Percentiles rank a stretch among this genome's conserved stretches.
phyloP scores from a whole-genome alignment of 2,888 invertebrate genomes.

The Meiosimyza platycephala region DNA sequence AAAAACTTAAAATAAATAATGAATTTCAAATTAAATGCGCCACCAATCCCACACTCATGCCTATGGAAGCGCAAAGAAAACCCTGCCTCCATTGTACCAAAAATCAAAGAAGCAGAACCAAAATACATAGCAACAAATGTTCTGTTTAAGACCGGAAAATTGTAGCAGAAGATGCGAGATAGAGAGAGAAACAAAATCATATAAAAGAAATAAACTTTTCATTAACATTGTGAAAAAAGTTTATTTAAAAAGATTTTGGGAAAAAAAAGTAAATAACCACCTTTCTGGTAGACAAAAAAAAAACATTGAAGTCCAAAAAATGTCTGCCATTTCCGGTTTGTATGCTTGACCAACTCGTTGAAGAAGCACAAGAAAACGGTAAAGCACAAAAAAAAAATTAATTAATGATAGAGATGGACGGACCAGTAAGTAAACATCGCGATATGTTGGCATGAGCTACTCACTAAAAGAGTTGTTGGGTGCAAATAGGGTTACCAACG shows the following conservation, averaged over 20 bases:
- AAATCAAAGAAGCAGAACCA: slow-evolving; percentile 49
- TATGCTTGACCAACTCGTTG: slow-evolving; percentile 31
- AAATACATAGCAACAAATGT: slow-evolving; percentile 30
- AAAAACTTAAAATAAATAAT: not conserved
- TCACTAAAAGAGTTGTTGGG: too few species aligned
- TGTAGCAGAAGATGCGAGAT: not conserved
- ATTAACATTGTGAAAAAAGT: slow-evolving; percentile 11
- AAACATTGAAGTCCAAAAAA: slow-evolving; percentile 28
- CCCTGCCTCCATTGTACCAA: slow-evolving; percentile 47
- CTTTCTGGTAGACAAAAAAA: too few species aligned
- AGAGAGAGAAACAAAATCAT: not conserved
- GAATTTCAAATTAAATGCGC: not conserved
- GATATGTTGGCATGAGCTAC: too few species aligned
- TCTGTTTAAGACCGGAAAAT: slow-evolving; percentile 34
- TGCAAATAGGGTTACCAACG: too few species aligned
- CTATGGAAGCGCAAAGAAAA: slow-evolving; percentile 58
- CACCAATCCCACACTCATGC: slow-evolving; percentile 40
- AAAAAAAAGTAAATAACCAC: slow-evolving; percentile 31
- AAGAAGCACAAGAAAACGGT: slow-evolving; percentile 20
- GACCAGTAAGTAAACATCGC: not conserved
- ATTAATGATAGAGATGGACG: slow-evolving; percentile 19
- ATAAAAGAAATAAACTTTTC: slow-evolving; percentile 3
- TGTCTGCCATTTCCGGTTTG: slow-evolving; percentile 42
- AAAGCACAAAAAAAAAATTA: slow-evolving; percentile 23
- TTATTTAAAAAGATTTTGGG: not conserved